Evolutionary conservation across 2,797 vertebrate species (phyloP), one percentile per base, ranked within the genome.

Genomic region (Ctenosaura bakeri): DNA sequence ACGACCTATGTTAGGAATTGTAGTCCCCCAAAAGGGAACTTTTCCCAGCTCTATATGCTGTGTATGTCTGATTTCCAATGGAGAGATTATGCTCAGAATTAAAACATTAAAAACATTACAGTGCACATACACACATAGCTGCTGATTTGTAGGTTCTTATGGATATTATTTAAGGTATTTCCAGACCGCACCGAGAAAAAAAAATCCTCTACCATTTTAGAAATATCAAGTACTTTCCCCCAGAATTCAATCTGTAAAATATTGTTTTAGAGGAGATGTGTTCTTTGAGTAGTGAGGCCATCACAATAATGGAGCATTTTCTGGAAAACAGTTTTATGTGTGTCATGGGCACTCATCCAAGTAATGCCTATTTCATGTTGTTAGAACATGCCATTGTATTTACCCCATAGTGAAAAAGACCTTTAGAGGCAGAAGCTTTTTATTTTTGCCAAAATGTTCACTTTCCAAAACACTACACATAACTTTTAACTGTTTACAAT

Each of bases 41-140:
- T 69, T 29, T 32, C 24, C 7, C 29, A 69, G 26, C 69, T 59
- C 54, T 82, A 9, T 18, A 81, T 89, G 83, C 91, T 54, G 46
- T 50, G 81, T 16, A 56, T 64, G 83, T 89, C 92, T 95, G 92
- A 95, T 93, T 94, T 95, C 94, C 83, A 92, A 89, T 91, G 93
- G 83, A 89, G 93, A 88, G 56, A 88, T 78, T 87, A 93, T 94
- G 85, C 90, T 3, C 4, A 38, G 26, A 6, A 46, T 46, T 46
- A 46, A 46, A 46, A 46, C 42, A 54, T 24, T 22, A 77, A 71
- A 71, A 90, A 93, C 52, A 83, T 24, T 24, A n/a, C 7, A 46
- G 56, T 20, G 56, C 16, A 59, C 56, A 54, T 93, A 92, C 0
- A 62, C 90, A 62, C 10, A 62, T 20, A 64, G 10, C 4, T 32